A percentile compares a stretch with the other conserved stretches of the same genome.
Evolutionary conservation across 64 coral and sea anemone genomes (phyloP).

Genomic region (Actinia equina): DNA sequence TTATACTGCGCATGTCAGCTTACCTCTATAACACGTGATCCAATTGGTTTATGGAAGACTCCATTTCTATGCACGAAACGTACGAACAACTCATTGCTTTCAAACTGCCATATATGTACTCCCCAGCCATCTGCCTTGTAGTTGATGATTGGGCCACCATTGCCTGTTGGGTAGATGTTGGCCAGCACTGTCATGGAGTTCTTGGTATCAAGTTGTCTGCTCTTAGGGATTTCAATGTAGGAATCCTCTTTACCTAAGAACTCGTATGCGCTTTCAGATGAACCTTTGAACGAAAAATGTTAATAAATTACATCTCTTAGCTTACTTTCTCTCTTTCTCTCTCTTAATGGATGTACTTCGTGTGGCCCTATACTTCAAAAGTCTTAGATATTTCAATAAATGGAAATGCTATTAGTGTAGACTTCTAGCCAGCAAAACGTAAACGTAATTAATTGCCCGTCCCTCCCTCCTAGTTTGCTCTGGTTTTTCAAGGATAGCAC

Average conservation of each 20-base stretch:
- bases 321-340: too few species aligned
- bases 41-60: conserved; percentile 91
- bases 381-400: too few species aligned
- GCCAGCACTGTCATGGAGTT: conserved; percentile 92
- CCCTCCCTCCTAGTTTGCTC: too few species aligned
- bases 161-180: conserved; percentile 83
- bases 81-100: conserved; percentile 88
- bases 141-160: conserved; percentile 87
- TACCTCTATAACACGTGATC: conserved; percentile 85
- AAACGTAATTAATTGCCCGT: too few species aligned
- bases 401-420: too few species aligned
- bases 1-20: background rate
- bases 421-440: too few species aligned
- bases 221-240: conserved; percentile 82
- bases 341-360: too few species aligned
- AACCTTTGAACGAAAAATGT: conserved; percentile 41
- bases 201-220: conserved; percentile 65
- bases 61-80: conserved; percentile 93
- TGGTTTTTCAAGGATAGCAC: too few species aligned
- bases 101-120: conserved; percentile 96
- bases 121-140: conserved; percentile 89
- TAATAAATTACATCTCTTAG: background rate
- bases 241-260: conserved; percentile 74
- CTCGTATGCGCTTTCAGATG: conserved; percentile 68
- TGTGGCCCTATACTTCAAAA: too few species aligned